Evolutionary conservation across 1,140 invertebrate genomes (phyloP).

Genomic region (Mactra quadrangularis): DNA sequence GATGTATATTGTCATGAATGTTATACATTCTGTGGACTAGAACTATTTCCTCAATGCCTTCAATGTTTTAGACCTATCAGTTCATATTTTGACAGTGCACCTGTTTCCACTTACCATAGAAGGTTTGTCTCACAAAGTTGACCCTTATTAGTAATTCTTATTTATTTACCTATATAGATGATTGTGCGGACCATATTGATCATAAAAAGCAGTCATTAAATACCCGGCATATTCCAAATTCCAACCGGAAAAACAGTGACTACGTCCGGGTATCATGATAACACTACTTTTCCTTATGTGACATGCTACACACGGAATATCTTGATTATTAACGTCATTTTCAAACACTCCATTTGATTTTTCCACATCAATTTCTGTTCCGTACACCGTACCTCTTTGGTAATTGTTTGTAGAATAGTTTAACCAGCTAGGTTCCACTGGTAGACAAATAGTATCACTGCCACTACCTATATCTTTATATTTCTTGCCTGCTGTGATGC

Average conservation of each 20-base stretch:
- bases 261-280: conserved; percentile 28
- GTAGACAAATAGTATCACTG: conserved; percentile 30
- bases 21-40: no score
- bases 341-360: neutral
- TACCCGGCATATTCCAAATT: neutral
- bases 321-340: neutral
- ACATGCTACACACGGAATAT: conserved; percentile 3
- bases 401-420: conserved; percentile 24
- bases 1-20: no score
- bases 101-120: no score
- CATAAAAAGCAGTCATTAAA: neutral
- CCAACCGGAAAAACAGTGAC: neutral
- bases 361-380: neutral
- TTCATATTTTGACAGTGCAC: no score
- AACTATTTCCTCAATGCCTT: no score
- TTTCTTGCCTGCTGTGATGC: conserved; percentile 18
- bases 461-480: conserved; percentile 38
- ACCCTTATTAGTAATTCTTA: no score
- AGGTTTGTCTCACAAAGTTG: no score
- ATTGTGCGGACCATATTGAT: neutral
- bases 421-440: conserved; percentile 31
- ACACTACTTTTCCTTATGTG: neutral
- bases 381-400: neutral
- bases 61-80: no score
- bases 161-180: no score